phyloP scores from a whole-genome alignment of 1,140 invertebrate genomes.

The Stegodyphus mimosarum region DNA sequence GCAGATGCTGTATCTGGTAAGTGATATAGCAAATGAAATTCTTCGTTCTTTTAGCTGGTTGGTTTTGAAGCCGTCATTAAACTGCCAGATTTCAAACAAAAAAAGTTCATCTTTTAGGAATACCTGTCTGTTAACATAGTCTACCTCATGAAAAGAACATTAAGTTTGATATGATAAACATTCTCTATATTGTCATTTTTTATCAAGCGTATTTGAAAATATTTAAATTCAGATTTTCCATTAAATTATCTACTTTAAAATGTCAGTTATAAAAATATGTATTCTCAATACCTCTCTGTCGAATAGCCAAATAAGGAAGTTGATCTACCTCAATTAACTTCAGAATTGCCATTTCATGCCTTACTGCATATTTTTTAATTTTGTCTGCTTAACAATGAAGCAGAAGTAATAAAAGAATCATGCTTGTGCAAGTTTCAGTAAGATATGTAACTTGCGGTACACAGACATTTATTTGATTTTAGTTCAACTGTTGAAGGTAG shows the following conservation, averaged over 20 bases:
- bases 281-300: constrained; percentile 20
- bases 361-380: constrained; percentile 2
- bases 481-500: no score
- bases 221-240: no score
- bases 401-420: background rate
- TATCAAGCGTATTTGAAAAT: no score
- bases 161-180: background rate
- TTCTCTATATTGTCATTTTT: background rate
- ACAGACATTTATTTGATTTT: no score
- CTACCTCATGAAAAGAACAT: constrained; percentile 31
- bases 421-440: background rate
- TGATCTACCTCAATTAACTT: constrained; percentile 49
- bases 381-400: background rate
- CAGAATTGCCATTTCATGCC: constrained; percentile 25
- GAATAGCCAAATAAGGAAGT: constrained; percentile 6
- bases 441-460: no score
- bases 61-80: background rate
- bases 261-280: no score
- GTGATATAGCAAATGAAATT: no score
- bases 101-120: background rate
- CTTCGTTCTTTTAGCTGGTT: no score
- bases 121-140: constrained; percentile 30
- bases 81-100: background rate
- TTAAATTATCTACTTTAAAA: no score
- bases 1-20: no score